Base-by-base conservation (phyloP, 2,797 vertebrate species). In the Dendrocincla fuliginosa region DNA sequence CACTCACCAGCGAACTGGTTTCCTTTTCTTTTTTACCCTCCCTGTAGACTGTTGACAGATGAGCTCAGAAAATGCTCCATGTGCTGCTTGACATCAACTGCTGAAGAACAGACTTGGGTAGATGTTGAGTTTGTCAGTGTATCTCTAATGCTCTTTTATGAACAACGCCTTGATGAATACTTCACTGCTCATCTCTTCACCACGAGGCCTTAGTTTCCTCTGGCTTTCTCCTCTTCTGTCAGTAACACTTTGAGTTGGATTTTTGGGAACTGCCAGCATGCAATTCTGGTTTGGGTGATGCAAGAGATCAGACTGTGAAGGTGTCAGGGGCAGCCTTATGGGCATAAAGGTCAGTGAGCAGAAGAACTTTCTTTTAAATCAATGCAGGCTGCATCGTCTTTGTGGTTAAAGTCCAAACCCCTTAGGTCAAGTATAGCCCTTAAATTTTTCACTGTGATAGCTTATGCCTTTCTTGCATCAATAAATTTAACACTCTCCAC, bases 71-170 rank as follows among this genome's bases (percentile, higher is more conserved):
- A 77, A 89, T 35, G 52, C 41, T 93, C 82, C 76, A 56, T 94
- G 89, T 96, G 90, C 68, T 92, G 67, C 89, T 89, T 93, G 78
- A 83, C 78, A 90, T 94, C 75, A 80, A 1, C 63, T 91, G 64
- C 75, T 87, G 71, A 89, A 77, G 78, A 89, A 69, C 93, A 95
- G 92, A 74, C 75, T 92, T 68, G 87, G 70, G 75, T 83, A 61
- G 93, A 94, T 77, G 68, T 80, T 90, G 90, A 77, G 64, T 64
- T 94, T 92, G 53, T 92, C 89, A 89, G 78, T 68, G n/a, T 80
- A 87, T 87, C 53, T 79, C 27, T 83, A 94, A 93, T 90, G 61
- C 53, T 84, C 84, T 93, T 95, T 94, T 85, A 81, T 83, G 75
- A 85, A 35, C 1, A 33, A 16, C 0, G 13, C 75, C 78, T 87